Base-by-base conservation (phyloP, 2,113 vertebrate genomes). In the Cichladusa arquata region DNA sequence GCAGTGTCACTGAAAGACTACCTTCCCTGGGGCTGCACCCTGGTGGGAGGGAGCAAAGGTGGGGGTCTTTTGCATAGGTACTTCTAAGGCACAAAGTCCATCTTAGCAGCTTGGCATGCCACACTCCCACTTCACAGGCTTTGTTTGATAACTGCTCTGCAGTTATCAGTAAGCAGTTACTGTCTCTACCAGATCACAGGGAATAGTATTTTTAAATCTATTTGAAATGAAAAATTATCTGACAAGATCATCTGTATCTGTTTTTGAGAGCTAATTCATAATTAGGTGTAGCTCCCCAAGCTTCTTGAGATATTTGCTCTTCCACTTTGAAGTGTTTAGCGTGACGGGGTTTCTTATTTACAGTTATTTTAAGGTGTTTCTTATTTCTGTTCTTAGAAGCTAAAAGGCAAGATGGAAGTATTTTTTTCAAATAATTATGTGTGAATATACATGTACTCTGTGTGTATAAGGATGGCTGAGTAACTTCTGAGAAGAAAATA, bases 311-410 rank as follows among this genome's bases (percentile, higher is more conserved):
- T 92, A 92, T 57, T 78, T 93, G 65, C 89, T 72, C 28, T 94
- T 94, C 34, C 9, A 71, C 84, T 96, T 95, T 89, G 86, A 96
- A 91, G 86, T 91, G 48, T 89, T 92, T 34, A 94, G 77, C 14
- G 1, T 94, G 91, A 93, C 20, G 0, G 36, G 40, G n/a, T 89
- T 95, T 94, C 81, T 91, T 93, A 89, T 96, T 97, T 93, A 94
- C 91, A 95, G 69, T 93, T 89, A 88, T 91, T 95, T 93, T 88
- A 94, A 93, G 53, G 61, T 86, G 81, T 93, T 96, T 74, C 80
- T 93, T 89, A 38, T 62, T 88, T 91, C 40, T 95, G 81, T 71
- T 86, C 69, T 84, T 88, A 79, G 60, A 91, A 92, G 60, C 48
- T 91, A 44, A 42, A 82, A 94, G 28, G 79, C 60, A 86, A n/a